A percentile compares a stretch with the other conserved stretches of the same genome.
These are phyloP conservation scores for Bombyx mandarina DNA, from an alignment of 1,140 invertebrate genomes.

Conservation along the genomic window DNA sequence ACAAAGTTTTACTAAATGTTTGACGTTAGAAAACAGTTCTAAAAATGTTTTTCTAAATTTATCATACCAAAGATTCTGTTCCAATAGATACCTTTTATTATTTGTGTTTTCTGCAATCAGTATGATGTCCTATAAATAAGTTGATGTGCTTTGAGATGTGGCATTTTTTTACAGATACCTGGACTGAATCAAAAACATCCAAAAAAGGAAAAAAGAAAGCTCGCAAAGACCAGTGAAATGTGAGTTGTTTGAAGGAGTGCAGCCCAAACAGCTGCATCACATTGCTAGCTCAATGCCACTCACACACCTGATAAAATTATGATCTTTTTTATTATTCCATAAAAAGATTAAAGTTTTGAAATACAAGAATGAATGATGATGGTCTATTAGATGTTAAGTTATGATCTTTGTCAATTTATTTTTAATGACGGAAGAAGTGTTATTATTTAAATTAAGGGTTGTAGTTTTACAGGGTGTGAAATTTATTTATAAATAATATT, in stretches of 20 bases:
- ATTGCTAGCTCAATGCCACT: constrained; percentile 58
- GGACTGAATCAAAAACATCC: constrained; percentile 76
- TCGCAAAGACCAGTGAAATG: constrained; percentile 75
- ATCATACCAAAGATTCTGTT: no score
- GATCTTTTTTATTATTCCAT: constrained; percentile 10
- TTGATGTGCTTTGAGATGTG: not conserved
- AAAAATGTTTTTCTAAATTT: no score
- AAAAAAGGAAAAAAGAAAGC: constrained; percentile 79
- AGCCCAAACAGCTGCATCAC: constrained; percentile 18
- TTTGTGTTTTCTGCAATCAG: no score
- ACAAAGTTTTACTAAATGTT: no score
- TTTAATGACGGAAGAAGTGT: not conserved
- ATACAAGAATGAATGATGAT: not conserved
- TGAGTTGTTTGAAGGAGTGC: constrained; percentile 25
- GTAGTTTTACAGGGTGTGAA: constrained; percentile 58
- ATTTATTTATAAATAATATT: constrained; percentile 49
- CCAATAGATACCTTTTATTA: no score
- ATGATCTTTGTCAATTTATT: no score
- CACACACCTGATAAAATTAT: constrained; percentile 52
- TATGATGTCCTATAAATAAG: no score
- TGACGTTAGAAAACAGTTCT: no score
- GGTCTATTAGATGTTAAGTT: not conserved
- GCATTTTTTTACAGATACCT: constrained; percentile 65
- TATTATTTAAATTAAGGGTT: constrained; percentile 17
- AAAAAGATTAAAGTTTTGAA: no score